Evolutionary conservation across 2,113 vertebrate species (phyloP).

Genomic region (Salvelinus alpinus): DNA sequence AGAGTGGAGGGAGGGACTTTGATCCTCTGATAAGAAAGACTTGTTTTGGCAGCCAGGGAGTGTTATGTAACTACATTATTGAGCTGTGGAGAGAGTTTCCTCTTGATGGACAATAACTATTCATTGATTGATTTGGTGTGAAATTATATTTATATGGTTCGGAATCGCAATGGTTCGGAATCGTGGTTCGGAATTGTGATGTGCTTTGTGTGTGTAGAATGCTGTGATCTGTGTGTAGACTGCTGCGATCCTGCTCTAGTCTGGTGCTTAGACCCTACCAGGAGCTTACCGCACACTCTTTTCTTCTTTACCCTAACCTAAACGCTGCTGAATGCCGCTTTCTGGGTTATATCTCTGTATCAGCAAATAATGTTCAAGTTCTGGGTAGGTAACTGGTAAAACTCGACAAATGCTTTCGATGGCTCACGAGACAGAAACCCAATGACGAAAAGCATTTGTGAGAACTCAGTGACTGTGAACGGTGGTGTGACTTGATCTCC

Average conservation of each 20-base stretch:
- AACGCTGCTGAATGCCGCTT: conserved; percentile 50
- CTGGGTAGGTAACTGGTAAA: conserved; percentile 70
- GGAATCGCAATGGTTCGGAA: neutral
- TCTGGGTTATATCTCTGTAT: conserved; percentile 44
- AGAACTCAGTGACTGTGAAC: conserved; percentile 46
- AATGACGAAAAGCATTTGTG: conserved; percentile 67
- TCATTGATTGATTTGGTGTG: too few species aligned
- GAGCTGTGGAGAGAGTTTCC: too few species aligned
- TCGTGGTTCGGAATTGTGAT: neutral
- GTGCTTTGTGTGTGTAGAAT: neutral
- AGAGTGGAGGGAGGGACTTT: neutral
- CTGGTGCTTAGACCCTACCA: neutral
- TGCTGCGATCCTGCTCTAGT: neutral
- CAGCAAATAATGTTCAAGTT: conserved; percentile 72
- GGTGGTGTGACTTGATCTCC: conserved; percentile 32
- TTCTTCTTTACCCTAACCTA: conserved; percentile 27
- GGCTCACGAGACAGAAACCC: conserved; percentile 6
- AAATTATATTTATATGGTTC: too few species aligned
- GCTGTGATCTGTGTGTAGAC: neutral
- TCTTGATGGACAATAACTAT: too few species aligned
- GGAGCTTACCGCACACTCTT: conserved; percentile 9
- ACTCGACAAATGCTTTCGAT: conserved; percentile 61
- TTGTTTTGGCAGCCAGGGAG: too few species aligned
- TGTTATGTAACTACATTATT: too few species aligned
- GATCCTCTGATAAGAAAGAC: neutral